phyloP scores from a whole-genome alignment of 2,888 invertebrate genomes.

The Acanthosepion esculentum region DNA sequence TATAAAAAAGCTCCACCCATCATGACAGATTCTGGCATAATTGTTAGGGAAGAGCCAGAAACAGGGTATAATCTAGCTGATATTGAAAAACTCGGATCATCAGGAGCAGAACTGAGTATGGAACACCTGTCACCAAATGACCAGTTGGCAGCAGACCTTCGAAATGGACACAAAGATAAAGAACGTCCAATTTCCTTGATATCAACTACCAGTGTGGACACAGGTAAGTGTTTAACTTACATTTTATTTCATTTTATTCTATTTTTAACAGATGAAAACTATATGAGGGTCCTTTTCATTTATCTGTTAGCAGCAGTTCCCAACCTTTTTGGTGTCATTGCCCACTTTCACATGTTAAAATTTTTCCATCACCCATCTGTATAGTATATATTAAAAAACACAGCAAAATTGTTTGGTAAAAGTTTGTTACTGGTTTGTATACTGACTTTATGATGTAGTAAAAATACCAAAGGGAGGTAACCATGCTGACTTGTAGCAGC shows the following conservation, averaged over 20 bases:
- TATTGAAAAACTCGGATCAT: background rate
- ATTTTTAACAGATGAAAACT: background rate
- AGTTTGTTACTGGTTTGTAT: too few relatives aligned
- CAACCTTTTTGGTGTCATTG: too few relatives aligned
- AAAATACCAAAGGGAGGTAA: too few relatives aligned
- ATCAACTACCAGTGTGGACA: conserved; percentile 84
- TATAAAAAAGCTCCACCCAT: background rate
- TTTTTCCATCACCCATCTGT: too few relatives aligned
- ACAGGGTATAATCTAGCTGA: background rate
- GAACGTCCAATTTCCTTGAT: conserved; percentile 72
- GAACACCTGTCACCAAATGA: conserved; percentile 51
- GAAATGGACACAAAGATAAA: conserved; percentile 62
- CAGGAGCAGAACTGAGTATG: background rate
- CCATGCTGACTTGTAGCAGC: too few relatives aligned
- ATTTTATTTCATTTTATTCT: background rate
- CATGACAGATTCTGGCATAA: conserved; percentile 46
- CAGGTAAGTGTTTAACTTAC: conserved; percentile 78
- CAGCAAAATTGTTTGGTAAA: too few relatives aligned
- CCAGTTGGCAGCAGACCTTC: conserved; percentile 62
- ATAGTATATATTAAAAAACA: too few relatives aligned
- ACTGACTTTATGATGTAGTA: too few relatives aligned
- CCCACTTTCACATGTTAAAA: too few relatives aligned
- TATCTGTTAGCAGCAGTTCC: too few relatives aligned
- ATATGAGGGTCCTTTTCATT: too few relatives aligned
- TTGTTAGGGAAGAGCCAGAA: conserved; percentile 15